Evolutionary conservation across 2,797 vertebrate species (phyloP).

Genomic region (Lutjanus argentimaculatus): DNA sequence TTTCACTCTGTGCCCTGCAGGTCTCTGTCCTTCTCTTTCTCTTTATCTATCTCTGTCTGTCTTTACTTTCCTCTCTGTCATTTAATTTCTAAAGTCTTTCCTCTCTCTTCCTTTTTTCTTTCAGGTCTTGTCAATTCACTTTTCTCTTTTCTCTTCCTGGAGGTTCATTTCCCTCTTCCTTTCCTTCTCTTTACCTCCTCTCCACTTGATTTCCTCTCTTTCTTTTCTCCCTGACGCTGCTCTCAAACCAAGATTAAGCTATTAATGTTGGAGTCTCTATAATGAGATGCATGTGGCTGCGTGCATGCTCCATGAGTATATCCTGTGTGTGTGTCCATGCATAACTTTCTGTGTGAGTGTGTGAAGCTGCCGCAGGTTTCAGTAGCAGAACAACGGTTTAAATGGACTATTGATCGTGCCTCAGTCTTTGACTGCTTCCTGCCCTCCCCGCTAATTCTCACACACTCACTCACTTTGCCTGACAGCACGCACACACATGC

Average conservation of each 20-base stretch:
- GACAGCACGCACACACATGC: conserved; percentile 15
- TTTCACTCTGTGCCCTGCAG: conserved; percentile 37
- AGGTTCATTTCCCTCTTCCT: not conserved
- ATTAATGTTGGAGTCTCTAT: conserved; percentile 30
- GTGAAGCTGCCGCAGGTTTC: conserved; percentile 27
- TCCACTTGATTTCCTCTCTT: conserved; percentile 28
- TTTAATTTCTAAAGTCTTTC: not conserved
- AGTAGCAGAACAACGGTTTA: conserved; percentile 44
- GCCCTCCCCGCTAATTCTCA: conserved; percentile 23
- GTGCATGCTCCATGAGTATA: conserved; percentile 5
- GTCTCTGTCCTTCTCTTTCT: conserved; percentile 2
- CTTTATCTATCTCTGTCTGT: not conserved
- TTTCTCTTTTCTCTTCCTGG: not conserved
- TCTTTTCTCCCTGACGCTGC: not conserved
- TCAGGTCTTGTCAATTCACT: not conserved
- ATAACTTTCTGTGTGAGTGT: conserved; percentile 7
- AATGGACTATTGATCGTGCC: conserved; percentile 62
- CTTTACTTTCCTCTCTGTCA: not conserved
- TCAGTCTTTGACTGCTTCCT: conserved; percentile 34
- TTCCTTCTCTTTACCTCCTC: not conserved
- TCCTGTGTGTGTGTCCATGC: conserved; percentile 39
- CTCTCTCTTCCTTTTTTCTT: not conserved
- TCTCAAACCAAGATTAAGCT: conserved; percentile 34
- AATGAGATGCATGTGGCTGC: conserved; percentile 42
- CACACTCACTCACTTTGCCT: conserved; percentile 22